Base-by-base conservation (phyloP, 2,888 invertebrate genomes). In the Melinopterus prodromus region DNA sequence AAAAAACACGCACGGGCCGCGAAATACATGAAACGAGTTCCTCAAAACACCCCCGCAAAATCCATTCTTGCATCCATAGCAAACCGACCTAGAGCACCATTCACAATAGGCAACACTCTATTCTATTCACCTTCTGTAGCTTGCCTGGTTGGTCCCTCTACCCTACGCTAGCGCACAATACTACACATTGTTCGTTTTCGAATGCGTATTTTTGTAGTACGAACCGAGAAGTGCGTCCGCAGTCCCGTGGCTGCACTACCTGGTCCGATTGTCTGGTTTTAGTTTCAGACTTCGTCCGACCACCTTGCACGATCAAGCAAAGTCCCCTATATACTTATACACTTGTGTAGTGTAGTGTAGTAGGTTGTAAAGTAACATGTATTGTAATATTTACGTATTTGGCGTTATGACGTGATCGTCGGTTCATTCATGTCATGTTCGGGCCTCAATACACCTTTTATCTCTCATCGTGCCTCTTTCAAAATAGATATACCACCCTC, bases 1-100 rank as follows among this genome's bases (percentile, higher is more conserved):
- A 82, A 85, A 82, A 82, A 85, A 88, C 88, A 87, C 88, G 87
- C 87, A 88, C 87, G 86, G 86, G 85, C 87, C 86, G 86, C 86
- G 36, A 74, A 74, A 87, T 86, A 86, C 86, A 87, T 84, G 83
- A 86, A 87, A 82, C 83, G 81, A 81, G 78, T 79, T 83, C 83
- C 83, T 82, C 81, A 82, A 82, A 78, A 79, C 82, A 82, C 82
- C 82, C 82, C 82, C 83, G 80, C 82, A 75, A 78, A 77, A 77
- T 53, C 78, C 76, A 81, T 81, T 81, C 79, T 79, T 74, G 76
- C 76, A 79, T 53, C 69, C 35, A 16, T 76, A 80, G 69, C 77
- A 77, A 78, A 77, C 78, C 71, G 72, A 53, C 71, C 78, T 76
- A 77, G 79, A 81, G 81, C 71, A 78, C 70, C 72, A 37, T 76